Evolutionary conservation across 30 jellyfish, hydroid and myxozoan genomes (phyloP).

Genomic region (Cassiopea xamachana): DNA sequence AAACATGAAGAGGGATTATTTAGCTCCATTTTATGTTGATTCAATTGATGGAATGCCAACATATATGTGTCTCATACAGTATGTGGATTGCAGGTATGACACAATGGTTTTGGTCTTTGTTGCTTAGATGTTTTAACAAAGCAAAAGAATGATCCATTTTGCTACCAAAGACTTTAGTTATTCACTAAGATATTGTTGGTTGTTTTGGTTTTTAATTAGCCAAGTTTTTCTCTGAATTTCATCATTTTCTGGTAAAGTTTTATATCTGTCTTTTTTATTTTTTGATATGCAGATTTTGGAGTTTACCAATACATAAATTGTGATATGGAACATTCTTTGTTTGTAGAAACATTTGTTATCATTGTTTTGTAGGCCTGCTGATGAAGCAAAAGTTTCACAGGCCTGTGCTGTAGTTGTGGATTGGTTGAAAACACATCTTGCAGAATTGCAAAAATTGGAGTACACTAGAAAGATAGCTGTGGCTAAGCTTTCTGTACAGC

Average conservation of each 20-base stretch:
- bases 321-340: neutral
- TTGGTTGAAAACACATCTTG: conserved; percentile 56
- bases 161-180: too few species aligned
- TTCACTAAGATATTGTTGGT: too few species aligned
- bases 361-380: conserved; percentile 55
- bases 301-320: neutral
- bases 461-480: conserved; percentile 8
- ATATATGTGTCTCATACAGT: conserved; percentile 87
- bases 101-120: too few species aligned
- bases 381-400: conserved; percentile 43
- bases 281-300: too few species aligned
- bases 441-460: conserved; percentile 38
- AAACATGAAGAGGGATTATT: conserved; percentile 77
- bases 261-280: too few species aligned
- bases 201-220: too few species aligned
- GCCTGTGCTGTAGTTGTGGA: conserved; percentile 47
- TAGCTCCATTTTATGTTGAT: conserved; percentile 86
- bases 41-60: conserved; percentile 78
- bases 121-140: neutral
- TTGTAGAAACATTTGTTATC: neutral
- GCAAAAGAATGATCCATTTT: too few species aligned
- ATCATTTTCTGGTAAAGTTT: too few species aligned
- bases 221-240: too few species aligned
- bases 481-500: neutral
- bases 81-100: conserved; percentile 94